These are phyloP conservation scores for Ormia ochracea DNA, from an alignment of 2,888 invertebrate genomes.

Conservation along the genomic window DNA sequence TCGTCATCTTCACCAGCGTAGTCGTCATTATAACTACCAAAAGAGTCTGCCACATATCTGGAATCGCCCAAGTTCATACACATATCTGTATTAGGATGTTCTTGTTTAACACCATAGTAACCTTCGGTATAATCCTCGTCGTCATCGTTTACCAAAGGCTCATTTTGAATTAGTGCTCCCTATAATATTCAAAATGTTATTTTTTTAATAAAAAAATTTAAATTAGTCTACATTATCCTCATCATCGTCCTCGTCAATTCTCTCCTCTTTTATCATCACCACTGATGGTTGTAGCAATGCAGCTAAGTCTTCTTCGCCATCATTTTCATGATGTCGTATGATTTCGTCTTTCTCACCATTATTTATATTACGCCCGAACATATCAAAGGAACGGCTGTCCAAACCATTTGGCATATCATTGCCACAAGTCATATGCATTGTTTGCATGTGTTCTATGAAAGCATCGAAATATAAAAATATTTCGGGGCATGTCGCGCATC, in stretches of 20 bases:
- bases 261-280: conserved; percentile 68
- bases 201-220: not conserved
- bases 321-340: conserved; percentile 49
- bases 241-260: conserved; percentile 57
- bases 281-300: conserved; percentile 70
- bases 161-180: conserved; percentile 51
- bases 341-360: conserved; percentile 39
- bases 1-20: conserved; percentile 62
- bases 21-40: conserved; percentile 62
- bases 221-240: conserved; percentile 27
- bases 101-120: conserved; percentile 66
- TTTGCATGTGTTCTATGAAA: conserved; percentile 73
- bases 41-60: conserved; percentile 52
- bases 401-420: conserved; percentile 44
- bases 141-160: conserved; percentile 51
- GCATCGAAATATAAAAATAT: conserved; percentile 74
- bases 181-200: not conserved
- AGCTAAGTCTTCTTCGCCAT: conserved; percentile 70
- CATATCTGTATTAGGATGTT: conserved; percentile 66
- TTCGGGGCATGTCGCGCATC: conserved; percentile 70
- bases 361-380: conserved; percentile 2
- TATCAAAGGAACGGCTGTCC: not conserved
- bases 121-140: conserved; percentile 53
- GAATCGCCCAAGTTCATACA: conserved; percentile 62
- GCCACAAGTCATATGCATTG: conserved; percentile 65